phyloP scores from a whole-genome alignment of 2,797 vertebrate species.

The Rhynchotus rufescens region DNA sequence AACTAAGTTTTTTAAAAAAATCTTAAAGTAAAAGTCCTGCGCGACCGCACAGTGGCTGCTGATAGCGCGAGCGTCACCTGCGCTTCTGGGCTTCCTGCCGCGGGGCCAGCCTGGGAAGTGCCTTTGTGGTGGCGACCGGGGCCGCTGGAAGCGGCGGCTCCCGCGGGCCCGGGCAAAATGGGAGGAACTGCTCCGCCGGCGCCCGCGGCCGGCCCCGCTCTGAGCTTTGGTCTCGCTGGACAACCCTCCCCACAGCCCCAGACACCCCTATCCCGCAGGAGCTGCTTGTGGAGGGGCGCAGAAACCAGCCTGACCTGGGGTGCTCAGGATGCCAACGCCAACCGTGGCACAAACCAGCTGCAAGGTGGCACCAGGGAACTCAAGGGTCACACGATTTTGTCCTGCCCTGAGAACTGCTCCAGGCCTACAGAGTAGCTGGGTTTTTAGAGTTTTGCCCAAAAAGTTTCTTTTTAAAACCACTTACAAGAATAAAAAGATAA shows the following conservation, averaged over 20 bases:
- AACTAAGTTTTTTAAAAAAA: background rate
- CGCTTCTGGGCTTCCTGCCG: background rate
- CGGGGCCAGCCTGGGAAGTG: slow-evolving; percentile 8
- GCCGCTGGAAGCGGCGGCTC: background rate
- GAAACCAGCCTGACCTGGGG: background rate
- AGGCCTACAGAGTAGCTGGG: background rate
- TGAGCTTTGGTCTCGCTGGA: background rate
- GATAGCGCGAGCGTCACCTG: background rate
- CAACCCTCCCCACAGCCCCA: background rate
- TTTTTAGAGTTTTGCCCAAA: background rate
- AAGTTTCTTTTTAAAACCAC: background rate
- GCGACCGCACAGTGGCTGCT: slow-evolving; percentile 4
- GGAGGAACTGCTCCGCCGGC: slow-evolving; percentile 61
- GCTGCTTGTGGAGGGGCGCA: background rate
- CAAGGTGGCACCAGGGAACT: background rate
- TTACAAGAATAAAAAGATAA: background rate
- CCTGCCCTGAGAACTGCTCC: background rate
- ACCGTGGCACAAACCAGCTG: background rate
- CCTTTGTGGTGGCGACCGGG: background rate
- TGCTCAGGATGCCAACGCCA: background rate
- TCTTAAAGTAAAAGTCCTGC: background rate
- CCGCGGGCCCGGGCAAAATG: slow-evolving; percentile 38
- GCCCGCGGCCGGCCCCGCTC: background rate
- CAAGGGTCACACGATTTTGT: background rate
- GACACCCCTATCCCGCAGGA: background rate